phyloP scores from a whole-genome alignment of 1,140 invertebrate genomes.

The Drosophila arizonae region DNA sequence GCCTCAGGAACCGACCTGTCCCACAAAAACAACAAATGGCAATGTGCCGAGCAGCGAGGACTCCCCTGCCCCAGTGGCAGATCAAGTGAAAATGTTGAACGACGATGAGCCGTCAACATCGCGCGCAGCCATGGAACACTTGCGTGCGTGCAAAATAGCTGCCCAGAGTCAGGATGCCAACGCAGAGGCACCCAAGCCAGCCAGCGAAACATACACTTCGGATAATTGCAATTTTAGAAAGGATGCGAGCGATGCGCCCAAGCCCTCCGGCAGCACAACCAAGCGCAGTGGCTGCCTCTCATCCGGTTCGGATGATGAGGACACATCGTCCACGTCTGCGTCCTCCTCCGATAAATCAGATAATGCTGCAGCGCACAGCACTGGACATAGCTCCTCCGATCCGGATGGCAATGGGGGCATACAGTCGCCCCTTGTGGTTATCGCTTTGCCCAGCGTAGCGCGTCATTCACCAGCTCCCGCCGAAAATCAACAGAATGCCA shows the following conservation, averaged over 20 bases:
- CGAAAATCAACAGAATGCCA: slow-evolving; percentile 16
- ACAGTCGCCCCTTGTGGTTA: slow-evolving; percentile 55
- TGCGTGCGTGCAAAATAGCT: slow-evolving; percentile 46
- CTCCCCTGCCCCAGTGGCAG: slow-evolving; percentile 11
- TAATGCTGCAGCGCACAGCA: slow-evolving; percentile 24
- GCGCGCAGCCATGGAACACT: slow-evolving; percentile 54
- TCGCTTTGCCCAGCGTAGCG: slow-evolving; percentile 42
- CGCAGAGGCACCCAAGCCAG: slow-evolving; percentile 14
- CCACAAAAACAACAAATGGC: slow-evolving; percentile 41
- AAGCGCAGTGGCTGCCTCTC: slow-evolving; percentile 4
- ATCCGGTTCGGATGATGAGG: slow-evolving; percentile 66
- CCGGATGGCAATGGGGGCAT: slow-evolving; percentile 2
- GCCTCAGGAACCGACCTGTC: slow-evolving; percentile 15
- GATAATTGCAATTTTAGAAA: slow-evolving; percentile 59
- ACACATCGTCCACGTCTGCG: slow-evolving; percentile 62
- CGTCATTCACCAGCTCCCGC: slow-evolving; percentile 23
- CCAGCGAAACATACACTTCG: slow-evolving; percentile 36
- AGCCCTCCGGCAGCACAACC: neutral
- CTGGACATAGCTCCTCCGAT: slow-evolving; percentile 36
- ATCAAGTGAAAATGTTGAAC: slow-evolving; percentile 49
- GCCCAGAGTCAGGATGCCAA: slow-evolving; percentile 35
- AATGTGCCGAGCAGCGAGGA: slow-evolving; percentile 25
- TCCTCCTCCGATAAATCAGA: slow-evolving; percentile 68
- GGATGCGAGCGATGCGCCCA: neutral
- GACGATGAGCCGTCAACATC: slow-evolving; percentile 74